Base-by-base conservation (phyloP, 1,140 invertebrate genomes). In the Cydia amplana region DNA sequence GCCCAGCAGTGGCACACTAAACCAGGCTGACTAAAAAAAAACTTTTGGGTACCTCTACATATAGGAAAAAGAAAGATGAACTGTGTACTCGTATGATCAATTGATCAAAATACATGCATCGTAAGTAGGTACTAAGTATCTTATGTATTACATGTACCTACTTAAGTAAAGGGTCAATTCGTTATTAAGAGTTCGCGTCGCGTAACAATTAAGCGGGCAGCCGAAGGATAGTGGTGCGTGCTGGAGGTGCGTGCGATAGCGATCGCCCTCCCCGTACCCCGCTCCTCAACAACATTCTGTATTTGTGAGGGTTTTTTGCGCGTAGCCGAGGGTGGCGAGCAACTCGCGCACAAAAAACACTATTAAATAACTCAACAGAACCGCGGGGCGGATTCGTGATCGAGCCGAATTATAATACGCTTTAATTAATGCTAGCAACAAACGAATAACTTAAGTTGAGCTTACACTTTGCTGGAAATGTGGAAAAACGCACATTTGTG, bases 351-450 rank as follows among this genome's bases (percentile, higher is more conserved):
- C 88, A 91, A 93, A 91, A 91, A 93, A 92, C 83, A 92, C 88
- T 90, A 91, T 91, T 89, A 91, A 91, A 91, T 93, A 93, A 91
- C 89, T 91, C 90, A 90, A 87, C 88, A 88, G 86, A 88, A 83
- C 82, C 88, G 85, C 87, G 88, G 89, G 90, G 89, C 87, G 90
- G 89, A 90, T 85, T 91, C 89, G 87, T 91, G 87, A 88, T 87
- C 86, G 84, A 81, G 82, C 79, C 81, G 84, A 79, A 81, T 84
- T 86, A 83, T 86, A 86, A 86, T 86, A 83, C 80, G 79, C 67
- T 84, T 84, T 84, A 90, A 92, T 92, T 91, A 92, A 87, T 87
- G 80, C 83, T 82, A 85, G 84, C 90, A 82, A 90, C 85, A 84
- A 89, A 83, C 81, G 76, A 79, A 84, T 83, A 74, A 79, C 74